Conservation (phyloP, 2,113 vertebrate species). For the Physeter macrocephalus region DNA sequence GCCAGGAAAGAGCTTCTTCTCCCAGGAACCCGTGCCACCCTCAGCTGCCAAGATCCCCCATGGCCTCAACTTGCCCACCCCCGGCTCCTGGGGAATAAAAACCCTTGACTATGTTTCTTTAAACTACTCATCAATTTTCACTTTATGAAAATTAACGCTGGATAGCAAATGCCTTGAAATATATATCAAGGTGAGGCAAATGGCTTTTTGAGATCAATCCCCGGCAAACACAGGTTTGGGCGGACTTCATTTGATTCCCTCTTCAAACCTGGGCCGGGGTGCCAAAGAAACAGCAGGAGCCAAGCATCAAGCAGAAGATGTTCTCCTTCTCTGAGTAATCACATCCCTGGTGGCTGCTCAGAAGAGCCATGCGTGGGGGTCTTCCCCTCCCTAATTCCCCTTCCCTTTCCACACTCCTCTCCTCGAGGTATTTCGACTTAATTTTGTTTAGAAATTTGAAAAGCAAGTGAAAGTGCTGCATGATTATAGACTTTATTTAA, state of each 20-base stretch:
- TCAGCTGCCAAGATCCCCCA: neutral
- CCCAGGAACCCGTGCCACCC: neutral
- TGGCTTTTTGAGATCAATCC: slow-evolving; percentile 69
- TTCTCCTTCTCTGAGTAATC: slow-evolving; percentile 71
- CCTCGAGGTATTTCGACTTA: slow-evolving; percentile 79
- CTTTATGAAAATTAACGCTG: slow-evolving; percentile 66
- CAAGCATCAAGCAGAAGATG: slow-evolving; percentile 48
- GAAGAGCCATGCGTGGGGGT: slow-evolving; percentile 30
- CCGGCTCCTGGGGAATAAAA: slow-evolving; percentile 7
- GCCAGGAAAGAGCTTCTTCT: no score
- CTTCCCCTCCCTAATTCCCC: fast-evolving
- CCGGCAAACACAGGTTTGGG: slow-evolving; percentile 8
- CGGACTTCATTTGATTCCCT: neutral
- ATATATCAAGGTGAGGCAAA: slow-evolving; percentile 72
- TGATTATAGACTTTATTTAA: slow-evolving; percentile 89
- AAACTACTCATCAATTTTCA: slow-evolving; percentile 66
- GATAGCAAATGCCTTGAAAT: slow-evolving; percentile 69
- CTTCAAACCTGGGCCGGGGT: neutral
- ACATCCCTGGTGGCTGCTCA: slow-evolving; percentile 66
- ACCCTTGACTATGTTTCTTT: slow-evolving; percentile 37
- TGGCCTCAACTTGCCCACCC: neutral
- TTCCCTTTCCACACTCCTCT: neutral
- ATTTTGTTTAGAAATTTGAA: slow-evolving; percentile 88
- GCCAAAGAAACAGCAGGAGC: slow-evolving; percentile 51
- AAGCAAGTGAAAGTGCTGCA: slow-evolving; percentile 78